Base-by-base conservation (phyloP, 2,113 vertebrate genomes). In the Canis aureus region DNA sequence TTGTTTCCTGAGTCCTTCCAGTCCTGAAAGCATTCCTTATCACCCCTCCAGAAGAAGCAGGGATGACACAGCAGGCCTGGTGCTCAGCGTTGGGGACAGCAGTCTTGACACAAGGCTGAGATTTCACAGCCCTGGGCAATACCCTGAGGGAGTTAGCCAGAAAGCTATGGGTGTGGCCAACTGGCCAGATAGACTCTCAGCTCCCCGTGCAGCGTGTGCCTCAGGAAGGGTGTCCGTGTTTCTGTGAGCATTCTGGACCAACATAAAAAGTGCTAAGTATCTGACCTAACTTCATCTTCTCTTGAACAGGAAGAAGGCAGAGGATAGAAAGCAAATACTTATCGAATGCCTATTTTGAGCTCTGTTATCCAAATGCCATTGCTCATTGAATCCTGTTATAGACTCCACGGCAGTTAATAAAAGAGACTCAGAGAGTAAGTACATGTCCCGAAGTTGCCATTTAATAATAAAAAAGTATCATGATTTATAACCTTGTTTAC, bases 331-430 rank as follows among this genome's bases (percentile, higher is more conserved):
- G 38, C n/a, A 76, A 32, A 43, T 9, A 64, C 60, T 62, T 49
- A 8, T 0, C 12, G 17, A 78, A 59, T 55, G 17, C 9, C 15
- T 84, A 53, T 59, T 78, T 32, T 64, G 38, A 89, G 69, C 13
- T 86, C 15, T 0, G 27, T 80, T 93, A 69, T 82, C 69, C 62
- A 76, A 55, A 35, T 85, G 59, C 5, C 59, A 94, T 83, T 66
- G 66, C 38, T 86, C 82, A 81, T 9, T 17, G n/a, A 93, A 78
- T 85, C 53, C 69, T 51, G 38, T 38, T 83, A 55, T 29, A 38
- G 88, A 49, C 49, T 82, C 38, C n/a, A 84, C 19, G 73, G 95
- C 8, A 60, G 59, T 91, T 87, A n/a, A 78, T 78, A 83, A 96
- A 80, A 74, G 25, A 94, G 62, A 53, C 29, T 88, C 80, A 59